Percentiles rank a stretch among this genome's conserved stretches.
These are phyloP conservation scores for Planococcus citri DNA, from an alignment of 1,140 invertebrate genomes.

Conservation along the genomic window DNA sequence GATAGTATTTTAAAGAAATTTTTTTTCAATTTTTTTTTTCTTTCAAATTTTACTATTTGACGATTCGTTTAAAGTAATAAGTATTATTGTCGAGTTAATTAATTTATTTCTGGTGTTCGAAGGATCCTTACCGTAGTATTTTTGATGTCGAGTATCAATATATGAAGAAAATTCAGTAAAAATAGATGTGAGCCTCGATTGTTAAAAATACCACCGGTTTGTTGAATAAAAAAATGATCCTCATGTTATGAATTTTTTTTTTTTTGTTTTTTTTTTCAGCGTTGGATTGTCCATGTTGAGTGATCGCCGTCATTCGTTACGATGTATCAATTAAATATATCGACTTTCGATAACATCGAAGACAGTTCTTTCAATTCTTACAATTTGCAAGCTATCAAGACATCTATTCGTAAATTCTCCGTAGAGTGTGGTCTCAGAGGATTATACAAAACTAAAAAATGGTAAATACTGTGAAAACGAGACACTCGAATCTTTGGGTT, in stretches of 20 bases:
- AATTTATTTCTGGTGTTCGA: too few species aligned
- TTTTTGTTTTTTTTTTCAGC: neutral
- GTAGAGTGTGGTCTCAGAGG: neutral
- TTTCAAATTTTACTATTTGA: too few species aligned
- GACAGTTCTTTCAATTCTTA: neutral
- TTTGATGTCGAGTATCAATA: too few species aligned
- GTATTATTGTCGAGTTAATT: too few species aligned
- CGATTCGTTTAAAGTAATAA: too few species aligned
- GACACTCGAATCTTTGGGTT: too few species aligned
- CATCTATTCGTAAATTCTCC: neutral
- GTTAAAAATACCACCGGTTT: neutral
- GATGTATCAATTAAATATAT: neutral
- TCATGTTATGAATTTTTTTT: neutral
- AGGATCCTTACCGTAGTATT: too few species aligned
- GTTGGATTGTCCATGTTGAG: neutral
- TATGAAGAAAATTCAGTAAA: too few species aligned
- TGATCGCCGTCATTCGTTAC: neutral
- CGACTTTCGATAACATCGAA: neutral
- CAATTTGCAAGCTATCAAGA: neutral
- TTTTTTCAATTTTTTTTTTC: too few species aligned
- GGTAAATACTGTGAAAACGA: too few species aligned
- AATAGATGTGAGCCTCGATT: neutral
- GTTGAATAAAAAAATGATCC: neutral
- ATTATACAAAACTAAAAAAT: neutral
- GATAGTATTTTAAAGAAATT: too few species aligned